Conservation (phyloP, 2,113 vertebrate species). For the Sula dactylatra region DNA sequence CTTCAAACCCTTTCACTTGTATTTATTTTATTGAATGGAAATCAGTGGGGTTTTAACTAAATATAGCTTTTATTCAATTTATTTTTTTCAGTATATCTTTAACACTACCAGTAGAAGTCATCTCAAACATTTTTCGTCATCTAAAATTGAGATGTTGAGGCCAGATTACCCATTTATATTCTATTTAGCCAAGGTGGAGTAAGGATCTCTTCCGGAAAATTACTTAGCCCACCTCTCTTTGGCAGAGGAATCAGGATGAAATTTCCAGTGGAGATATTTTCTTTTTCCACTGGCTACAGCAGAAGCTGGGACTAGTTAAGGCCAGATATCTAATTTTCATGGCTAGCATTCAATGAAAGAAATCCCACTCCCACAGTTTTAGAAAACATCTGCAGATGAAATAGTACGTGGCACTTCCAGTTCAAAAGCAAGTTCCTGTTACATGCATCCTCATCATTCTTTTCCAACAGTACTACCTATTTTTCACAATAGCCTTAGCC, state of each 20-base stretch:
- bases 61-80: not conserved
- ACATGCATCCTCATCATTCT: not conserved
- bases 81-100: not conserved
- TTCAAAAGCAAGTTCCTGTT: not conserved
- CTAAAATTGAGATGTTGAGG: not conserved
- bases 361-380: not conserved
- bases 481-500: not conserved
- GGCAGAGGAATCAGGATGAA: not conserved
- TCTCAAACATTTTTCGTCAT: not conserved
- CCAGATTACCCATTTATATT: not conserved
- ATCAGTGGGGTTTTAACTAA: not conserved
- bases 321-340: not conserved
- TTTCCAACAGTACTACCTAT: not conserved
- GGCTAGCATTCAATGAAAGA: not conserved
- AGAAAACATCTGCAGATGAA: not conserved
- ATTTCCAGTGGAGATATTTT: not conserved
- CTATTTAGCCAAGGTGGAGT: not conserved
- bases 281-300: not conserved
- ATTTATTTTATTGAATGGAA: not conserved
- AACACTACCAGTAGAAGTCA: not conserved
- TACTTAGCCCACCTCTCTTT: not conserved
- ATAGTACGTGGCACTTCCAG: not conserved
- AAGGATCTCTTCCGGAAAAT: not conserved
- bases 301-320: not conserved
- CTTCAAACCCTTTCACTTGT: not conserved